phyloP scores from a whole-genome alignment of 2,888 invertebrate genomes.

The Alentia gelatinosa region DNA sequence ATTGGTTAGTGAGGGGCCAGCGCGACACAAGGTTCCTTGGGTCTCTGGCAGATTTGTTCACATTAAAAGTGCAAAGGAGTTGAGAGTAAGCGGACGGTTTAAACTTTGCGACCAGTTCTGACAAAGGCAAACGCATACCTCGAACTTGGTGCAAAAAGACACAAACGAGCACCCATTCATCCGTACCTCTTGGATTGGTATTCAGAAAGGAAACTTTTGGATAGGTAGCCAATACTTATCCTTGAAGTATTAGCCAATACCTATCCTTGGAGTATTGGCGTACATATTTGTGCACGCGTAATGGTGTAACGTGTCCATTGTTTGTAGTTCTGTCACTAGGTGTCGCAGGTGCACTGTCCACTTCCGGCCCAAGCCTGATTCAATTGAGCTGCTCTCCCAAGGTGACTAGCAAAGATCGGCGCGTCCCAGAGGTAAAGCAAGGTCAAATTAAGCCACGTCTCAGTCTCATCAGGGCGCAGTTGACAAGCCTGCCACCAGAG shows the following conservation, averaged over 20 bases:
- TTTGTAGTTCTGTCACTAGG: neutral
- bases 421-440: conserved; percentile 31
- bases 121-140: neutral
- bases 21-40: neutral
- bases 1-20: conserved; percentile 26
- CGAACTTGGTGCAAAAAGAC: too few relatives aligned
- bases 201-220: neutral
- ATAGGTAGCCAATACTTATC: neutral
- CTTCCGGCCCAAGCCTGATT: neutral
- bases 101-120: neutral
- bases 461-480: conserved; percentile 31
- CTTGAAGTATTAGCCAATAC: neutral
- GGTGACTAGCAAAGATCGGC: conserved; percentile 26
- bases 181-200: too few relatives aligned
- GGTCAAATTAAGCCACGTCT: conserved; percentile 44
- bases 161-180: too few relatives aligned
- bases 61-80: conserved; percentile 27
- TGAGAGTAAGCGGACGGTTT: neutral
- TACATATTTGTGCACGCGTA: too few relatives aligned
- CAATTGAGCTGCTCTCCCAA: conserved; percentile 23
- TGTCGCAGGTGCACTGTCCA: conserved; percentile 32
- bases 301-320: neutral
- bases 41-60: conserved; percentile 26
- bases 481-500: conserved; percentile 28
- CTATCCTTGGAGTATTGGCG: neutral